A percentile compares a stretch with the other conserved stretches of the same genome.
Evolutionary conservation across 92 coral and sea anemone species (phyloP).

Genomic region (Isaurus tuberculatus): DNA sequence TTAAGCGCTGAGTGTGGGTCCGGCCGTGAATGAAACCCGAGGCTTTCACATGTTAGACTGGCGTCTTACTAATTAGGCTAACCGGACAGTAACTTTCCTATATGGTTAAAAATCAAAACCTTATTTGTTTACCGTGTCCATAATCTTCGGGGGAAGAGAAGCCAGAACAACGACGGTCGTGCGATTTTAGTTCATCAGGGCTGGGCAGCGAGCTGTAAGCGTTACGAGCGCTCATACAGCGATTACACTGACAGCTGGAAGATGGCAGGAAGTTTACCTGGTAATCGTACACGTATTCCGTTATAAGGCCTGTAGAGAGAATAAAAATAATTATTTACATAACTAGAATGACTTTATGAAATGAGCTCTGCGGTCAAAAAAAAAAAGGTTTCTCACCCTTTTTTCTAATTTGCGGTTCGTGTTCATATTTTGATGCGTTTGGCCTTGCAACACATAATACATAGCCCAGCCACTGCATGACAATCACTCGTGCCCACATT

Average conservation of each 20-base stretch:
- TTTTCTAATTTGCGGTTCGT: conserved; percentile 31
- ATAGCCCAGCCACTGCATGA: conserved; percentile 92
- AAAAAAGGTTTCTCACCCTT: conserved; percentile 23
- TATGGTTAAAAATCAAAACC: no score
- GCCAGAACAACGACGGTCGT: conserved; percentile 74
- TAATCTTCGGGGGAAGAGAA: conserved; percentile 78
- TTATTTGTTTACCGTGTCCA: conserved; percentile 16
- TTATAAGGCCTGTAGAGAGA: conserved; percentile 6
- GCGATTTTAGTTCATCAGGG: conserved; percentile 70
- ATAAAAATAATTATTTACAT: no score
- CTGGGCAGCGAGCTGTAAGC: conserved; percentile 51
- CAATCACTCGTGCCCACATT: conserved; percentile 84
- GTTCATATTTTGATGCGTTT: conserved; percentile 48
- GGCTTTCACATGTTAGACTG: no score
- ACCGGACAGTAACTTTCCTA: no score
- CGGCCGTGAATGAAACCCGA: no score
- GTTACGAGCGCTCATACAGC: conserved; percentile 84
- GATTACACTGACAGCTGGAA: conserved; percentile 83
- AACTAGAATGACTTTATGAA: no score
- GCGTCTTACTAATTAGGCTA: no score
- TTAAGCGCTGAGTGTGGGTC: no score
- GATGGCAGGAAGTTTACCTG: conserved; percentile 79
- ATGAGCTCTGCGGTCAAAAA: no score
- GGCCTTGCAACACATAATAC: conserved; percentile 84
- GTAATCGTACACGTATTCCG: conserved; percentile 49